These are phyloP conservation scores for Sebastes fasciatus DNA, from an alignment of 2,113 vertebrate genomes.

Conservation along the genomic window DNA sequence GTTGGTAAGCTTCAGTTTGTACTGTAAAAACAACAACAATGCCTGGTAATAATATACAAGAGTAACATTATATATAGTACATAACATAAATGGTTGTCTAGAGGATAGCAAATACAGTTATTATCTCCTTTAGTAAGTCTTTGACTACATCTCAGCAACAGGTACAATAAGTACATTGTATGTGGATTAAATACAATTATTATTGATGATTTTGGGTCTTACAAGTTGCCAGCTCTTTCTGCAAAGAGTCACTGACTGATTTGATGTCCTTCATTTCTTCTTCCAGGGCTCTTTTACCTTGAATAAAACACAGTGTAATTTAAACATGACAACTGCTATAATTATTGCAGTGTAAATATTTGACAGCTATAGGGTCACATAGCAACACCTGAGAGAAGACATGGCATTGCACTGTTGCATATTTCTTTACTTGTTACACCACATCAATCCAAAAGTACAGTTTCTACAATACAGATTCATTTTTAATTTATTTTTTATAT, in stretches of 20 bases:
- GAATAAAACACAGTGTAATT: not conserved
- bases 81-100: not conserved
- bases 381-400: no score
- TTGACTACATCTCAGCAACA: not conserved
- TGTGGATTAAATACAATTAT: not conserved
- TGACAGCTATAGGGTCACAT: not conserved
- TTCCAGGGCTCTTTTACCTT: slow-evolving; percentile 63
- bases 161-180: not conserved
- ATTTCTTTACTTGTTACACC: no score
- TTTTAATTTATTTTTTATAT: no score
- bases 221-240: slow-evolving; percentile 72
- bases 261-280: slow-evolving; percentile 59
- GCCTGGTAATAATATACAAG: not conserved
- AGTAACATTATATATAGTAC: not conserved
- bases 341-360: not conserved
- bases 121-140: not conserved
- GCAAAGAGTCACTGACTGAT: slow-evolving; percentile 29
- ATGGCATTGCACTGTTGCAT: no score
- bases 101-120: not conserved
- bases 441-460: no score
- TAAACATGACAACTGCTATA: not conserved
- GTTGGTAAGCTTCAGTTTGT: slow-evolving; percentile 57
- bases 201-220: slow-evolving; percentile 37
- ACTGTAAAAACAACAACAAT: slow-evolving; percentile 67
- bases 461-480: no score